phyloP scores from a whole-genome alignment of 2,797 vertebrate species.

The Apodemus agrarius region DNA sequence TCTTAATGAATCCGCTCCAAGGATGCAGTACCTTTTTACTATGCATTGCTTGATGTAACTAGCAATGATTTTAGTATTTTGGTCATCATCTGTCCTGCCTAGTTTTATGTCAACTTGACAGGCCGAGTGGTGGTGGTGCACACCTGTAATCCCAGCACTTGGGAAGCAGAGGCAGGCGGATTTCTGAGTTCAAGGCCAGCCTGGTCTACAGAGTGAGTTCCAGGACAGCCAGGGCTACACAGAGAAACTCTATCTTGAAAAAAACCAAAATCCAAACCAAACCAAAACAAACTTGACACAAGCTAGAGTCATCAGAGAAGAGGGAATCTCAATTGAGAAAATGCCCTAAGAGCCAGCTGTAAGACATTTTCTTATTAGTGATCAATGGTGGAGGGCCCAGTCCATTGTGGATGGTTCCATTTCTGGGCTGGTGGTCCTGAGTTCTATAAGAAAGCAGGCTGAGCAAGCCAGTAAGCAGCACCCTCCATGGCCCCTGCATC shows the following conservation, averaged over 20 bases:
- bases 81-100: neutral
- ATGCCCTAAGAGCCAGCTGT: neutral
- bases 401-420: neutral
- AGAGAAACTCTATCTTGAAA: too few species aligned
- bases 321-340: neutral
- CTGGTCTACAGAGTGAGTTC: too few species aligned
- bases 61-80: constrained; percentile 1
- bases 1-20: constrained; percentile 42
- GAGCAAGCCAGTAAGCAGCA: neutral
- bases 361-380: neutral
- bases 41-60: neutral
- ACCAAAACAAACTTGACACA: neutral
- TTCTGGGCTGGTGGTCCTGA: neutral
- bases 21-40: neutral
- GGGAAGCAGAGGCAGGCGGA: too few species aligned
- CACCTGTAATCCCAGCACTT: too few species aligned
- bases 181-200: too few species aligned
- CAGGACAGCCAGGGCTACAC: too few species aligned
- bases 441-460: neutral
- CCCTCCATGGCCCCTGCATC: neutral
- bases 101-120: neutral
- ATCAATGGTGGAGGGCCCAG: neutral
- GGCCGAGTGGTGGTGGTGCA: too few species aligned
- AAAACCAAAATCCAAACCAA: too few species aligned
- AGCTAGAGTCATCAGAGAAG: neutral